Base-by-base conservation (phyloP, 2,113 vertebrate genomes). In the Pachyramphus minor region DNA sequence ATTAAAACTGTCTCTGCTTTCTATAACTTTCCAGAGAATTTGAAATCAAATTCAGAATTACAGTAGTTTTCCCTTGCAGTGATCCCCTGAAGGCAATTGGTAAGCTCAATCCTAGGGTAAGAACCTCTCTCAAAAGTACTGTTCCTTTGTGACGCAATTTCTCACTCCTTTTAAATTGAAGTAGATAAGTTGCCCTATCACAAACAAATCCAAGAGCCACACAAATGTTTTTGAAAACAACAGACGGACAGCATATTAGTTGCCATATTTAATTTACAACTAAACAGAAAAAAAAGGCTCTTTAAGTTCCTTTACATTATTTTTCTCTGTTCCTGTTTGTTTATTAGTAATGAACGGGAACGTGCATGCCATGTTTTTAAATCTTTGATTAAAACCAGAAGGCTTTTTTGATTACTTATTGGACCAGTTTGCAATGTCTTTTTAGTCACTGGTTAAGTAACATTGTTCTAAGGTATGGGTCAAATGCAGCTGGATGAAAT, bases 381-480 rank as follows among this genome's bases (percentile, higher is more conserved):
- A 60, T 45, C 14, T 68, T 47, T 68, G 2, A 10, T 68, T 75
- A 68, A 79, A 74, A 72, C 1, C 4, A 33, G 27, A 56, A n/a
- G 0, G 0, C 0, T 20, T 68, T 58, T 73, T 60, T 69, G 1
- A 35, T 87, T 74, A 63, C 6, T 49, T 52, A 23, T 45, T 81
- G 7, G 6, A 41, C 22, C 14, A 4, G 2, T 44, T 84, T 91
- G 22, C 16, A 77, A 3, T 23, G 14, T 41, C 25, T 71, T 11
- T 31, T 25, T 31, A 12, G 18, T 47, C 35, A 27, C 25, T 77
- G 23, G 2, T 8, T 84, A 21, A 73, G 20, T 72, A 80, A 67
- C 5, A 21, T 14, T 56, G 5, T 35, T 85, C 60, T 84, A 5
- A 0, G 0, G 37, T n/a, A 62, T 3, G 3, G 3, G 8, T 56